Evolutionary conservation across 2,888 invertebrate species (phyloP).

Genomic region (Cloeon dipterum): DNA sequence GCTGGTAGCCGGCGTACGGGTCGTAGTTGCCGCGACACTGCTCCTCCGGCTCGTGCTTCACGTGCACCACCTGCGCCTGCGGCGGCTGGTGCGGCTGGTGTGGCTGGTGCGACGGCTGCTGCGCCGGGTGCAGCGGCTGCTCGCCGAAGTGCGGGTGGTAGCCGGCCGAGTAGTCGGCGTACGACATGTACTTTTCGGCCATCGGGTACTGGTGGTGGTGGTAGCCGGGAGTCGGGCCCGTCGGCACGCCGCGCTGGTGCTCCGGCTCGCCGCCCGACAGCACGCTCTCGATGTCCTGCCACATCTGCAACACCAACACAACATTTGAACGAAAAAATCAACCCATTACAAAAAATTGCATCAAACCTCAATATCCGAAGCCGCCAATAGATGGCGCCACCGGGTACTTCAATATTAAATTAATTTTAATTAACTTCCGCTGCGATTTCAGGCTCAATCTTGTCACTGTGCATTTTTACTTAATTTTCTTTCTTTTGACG

Average conservation of each 20-base stretch:
- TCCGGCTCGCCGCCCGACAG: conserved; percentile 12
- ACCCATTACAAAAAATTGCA: no score
- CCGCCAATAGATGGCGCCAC: no score
- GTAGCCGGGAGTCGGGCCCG: background rate
- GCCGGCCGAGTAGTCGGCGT: no score
- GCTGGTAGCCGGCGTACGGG: conserved; percentile 4
- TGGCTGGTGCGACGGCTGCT: conserved; percentile 2
- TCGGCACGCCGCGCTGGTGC: conserved; percentile 3
- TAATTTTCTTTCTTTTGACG: no score
- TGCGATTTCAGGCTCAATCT: no score
- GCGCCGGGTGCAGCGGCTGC: conserved; percentile 4
- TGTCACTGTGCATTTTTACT: no score
- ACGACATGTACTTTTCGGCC: no score
- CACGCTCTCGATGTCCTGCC: conserved; percentile 15
- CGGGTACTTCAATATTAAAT: no score
- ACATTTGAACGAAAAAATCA: no score
- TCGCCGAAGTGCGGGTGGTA: no score
- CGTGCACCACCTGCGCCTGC: background rate
- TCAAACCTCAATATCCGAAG: no score
- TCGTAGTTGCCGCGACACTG: conserved; percentile 6
- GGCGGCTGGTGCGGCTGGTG: background rate
- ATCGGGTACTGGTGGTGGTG: background rate
- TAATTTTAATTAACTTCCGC: no score
- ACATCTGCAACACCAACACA: conserved; percentile 11
- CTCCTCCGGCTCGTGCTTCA: background rate